These are phyloP conservation scores for Ramazzottius varieornatus DNA, from an alignment of 2,888 invertebrate species.

Conservation along the genomic window DNA sequence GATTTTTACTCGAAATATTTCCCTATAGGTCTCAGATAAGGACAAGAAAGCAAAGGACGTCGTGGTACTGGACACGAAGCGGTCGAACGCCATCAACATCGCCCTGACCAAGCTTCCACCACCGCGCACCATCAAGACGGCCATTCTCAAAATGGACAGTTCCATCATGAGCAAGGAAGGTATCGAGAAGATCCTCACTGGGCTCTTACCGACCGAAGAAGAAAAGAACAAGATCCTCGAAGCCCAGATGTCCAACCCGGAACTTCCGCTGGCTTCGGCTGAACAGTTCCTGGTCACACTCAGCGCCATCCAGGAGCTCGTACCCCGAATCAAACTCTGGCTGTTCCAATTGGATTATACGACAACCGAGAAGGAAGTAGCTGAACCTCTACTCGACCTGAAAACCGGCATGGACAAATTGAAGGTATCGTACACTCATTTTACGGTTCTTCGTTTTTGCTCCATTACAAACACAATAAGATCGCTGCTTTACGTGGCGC, in stretches of 20 bases:
- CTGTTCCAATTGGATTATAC: conserved; percentile 96
- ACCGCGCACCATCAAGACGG: conserved; percentile 89
- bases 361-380: conserved; percentile 79
- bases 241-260: conserved; percentile 70
- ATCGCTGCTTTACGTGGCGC: too few relatives aligned
- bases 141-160: conserved; percentile 94
- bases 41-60: conserved; percentile 43
- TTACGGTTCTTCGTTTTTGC: too few relatives aligned
- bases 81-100: conserved; percentile 96
- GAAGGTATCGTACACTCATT: too few relatives aligned
- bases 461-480: too few relatives aligned
- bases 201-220: conserved; percentile 85
- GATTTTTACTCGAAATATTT: neutral
- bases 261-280: conserved; percentile 69
- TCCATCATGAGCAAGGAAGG: conserved; percentile 92
- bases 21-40: neutral
- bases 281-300: conserved; percentile 93
- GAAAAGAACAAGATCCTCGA: conserved; percentile 85
- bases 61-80: conserved; percentile 76
- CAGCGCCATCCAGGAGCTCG: conserved; percentile 76
- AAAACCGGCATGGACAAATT: conserved; percentile 83
- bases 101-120: conserved; percentile 96
- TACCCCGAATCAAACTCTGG: conserved; percentile 79
- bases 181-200: conserved; percentile 79
- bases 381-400: conserved; percentile 91